These are phyloP conservation scores for Glaucidium brasilianum DNA, from an alignment of 2,113 vertebrate genomes.

Conservation along the genomic window DNA sequence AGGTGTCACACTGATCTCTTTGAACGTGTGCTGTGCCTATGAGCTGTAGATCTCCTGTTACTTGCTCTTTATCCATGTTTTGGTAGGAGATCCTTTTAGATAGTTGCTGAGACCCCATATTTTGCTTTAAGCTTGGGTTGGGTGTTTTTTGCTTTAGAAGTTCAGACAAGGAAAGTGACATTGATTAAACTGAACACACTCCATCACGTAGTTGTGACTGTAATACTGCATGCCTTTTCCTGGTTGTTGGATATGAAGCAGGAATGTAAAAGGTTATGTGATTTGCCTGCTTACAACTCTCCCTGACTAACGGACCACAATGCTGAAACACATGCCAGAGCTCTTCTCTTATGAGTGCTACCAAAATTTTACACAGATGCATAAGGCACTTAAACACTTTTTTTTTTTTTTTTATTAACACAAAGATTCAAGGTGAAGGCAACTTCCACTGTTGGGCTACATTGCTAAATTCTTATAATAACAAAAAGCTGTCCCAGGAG, in stretches of 20 bases:
- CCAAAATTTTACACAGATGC: background rate
- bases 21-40: background rate
- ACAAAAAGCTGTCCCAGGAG: background rate
- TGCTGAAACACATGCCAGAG: background rate
- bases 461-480: rapidly evolving
- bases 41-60: background rate
- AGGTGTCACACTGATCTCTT: background rate
- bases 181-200: background rate
- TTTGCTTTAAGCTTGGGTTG: background rate
- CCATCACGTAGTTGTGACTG: background rate
- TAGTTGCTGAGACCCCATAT: background rate
- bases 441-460: background rate
- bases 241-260: background rate
- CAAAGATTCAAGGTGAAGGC: background rate
- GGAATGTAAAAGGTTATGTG: background rate
- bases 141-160: background rate
- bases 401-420: background rate
- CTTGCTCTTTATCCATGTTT: background rate
- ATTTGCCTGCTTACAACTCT: background rate
- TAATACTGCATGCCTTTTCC: background rate
- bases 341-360: background rate
- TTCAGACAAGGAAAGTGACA: background rate
- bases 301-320: background rate
- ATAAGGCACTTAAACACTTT: background rate
- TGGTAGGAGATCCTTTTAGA: background rate